Base-by-base conservation (phyloP, 2,113 vertebrate genomes). In the Tragelaphus imberbis region DNA sequence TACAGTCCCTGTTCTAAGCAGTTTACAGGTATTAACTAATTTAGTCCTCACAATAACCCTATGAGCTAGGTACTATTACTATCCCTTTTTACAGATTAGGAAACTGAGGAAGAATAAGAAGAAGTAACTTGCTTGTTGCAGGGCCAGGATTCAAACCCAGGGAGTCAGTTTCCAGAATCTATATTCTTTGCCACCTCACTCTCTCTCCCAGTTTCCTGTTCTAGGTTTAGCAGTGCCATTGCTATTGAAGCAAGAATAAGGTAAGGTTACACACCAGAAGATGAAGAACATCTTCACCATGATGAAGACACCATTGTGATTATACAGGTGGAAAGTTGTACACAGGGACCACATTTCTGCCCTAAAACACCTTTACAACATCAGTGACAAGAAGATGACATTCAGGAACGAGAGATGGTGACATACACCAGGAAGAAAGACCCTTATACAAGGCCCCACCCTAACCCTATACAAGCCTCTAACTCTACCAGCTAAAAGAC, bases 41-140 rank as follows among this genome's bases (percentile, higher is more conserved):
- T 84, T 75, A 80, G 65, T 95, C 30, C 59, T 80, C 65, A 97
- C 27, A 94, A 40, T 84, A 94, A 91, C 59, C 77, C 79, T 81
- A 61, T 85, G 33, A 80, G 1, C 44, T 85, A 88, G 25, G 19
- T 44, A 55, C 25, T 80, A 33, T 88, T 71, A 85, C 77, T 90
- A 47, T 77, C 51, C 53, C 49, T 19, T 94, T 53, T 87, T 94
- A 36, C 28, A 97, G 21, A 90, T 89, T n/a, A 90, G 80, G 36
- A 96, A 87, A 97, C 27, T 44, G 14, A 53, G 75, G 47, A 71
- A 75, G 25, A 93, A 77, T 84, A 91, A 94, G 25, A 68, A 87
- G 33, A 87, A 95, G 30, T 65, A 94, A 90, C 23, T 87, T 88
- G 40, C 28, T 84, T 80, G 53, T 90, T 59, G 49, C 7, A 90